Conservation (phyloP, 2,888 invertebrate species). For the Ramazzottius varieornatus region DNA sequence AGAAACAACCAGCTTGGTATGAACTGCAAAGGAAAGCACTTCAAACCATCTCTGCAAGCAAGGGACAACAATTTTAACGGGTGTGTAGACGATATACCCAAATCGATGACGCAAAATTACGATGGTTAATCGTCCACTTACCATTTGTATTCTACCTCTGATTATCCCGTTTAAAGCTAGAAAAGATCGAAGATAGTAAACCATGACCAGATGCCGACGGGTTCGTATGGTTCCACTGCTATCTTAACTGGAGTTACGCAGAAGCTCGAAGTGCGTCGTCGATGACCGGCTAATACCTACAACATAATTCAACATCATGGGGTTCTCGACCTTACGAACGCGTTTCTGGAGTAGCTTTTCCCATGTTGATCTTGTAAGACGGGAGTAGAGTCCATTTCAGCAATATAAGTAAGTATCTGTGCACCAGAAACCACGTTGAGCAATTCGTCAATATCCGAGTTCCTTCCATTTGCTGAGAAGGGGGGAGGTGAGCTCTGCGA, state of each 20-base stretch:
- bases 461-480: slow-evolving; percentile 51
- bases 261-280: slow-evolving; percentile 60
- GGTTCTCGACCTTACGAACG: neutral
- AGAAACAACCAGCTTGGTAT: no score
- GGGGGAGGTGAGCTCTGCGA: slow-evolving; percentile 60
- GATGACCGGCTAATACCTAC: slow-evolving; percentile 64
- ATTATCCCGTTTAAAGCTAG: slow-evolving; percentile 37
- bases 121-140: slow-evolving; percentile 20
- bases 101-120: no score
- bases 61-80: slow-evolving; percentile 11
- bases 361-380: slow-evolving; percentile 11
- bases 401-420: slow-evolving; percentile 57
- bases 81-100: no score
- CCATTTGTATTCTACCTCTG: slow-evolving; percentile 48
- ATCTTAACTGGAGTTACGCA: slow-evolving; percentile 49
- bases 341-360: neutral
- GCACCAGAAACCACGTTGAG: slow-evolving; percentile 50
- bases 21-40: slow-evolving; percentile 45
- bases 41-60: slow-evolving; percentile 59
- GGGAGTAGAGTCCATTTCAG: slow-evolving; percentile 92
- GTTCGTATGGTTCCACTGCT: slow-evolving; percentile 61
- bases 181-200: slow-evolving; percentile 50
- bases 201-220: slow-evolving; percentile 46
- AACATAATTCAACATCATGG: slow-evolving; percentile 4
- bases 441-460: slow-evolving; percentile 58